Evolutionary conservation across 1,140 invertebrate species (phyloP).

Genomic region (Drosophila arizonae): DNA sequence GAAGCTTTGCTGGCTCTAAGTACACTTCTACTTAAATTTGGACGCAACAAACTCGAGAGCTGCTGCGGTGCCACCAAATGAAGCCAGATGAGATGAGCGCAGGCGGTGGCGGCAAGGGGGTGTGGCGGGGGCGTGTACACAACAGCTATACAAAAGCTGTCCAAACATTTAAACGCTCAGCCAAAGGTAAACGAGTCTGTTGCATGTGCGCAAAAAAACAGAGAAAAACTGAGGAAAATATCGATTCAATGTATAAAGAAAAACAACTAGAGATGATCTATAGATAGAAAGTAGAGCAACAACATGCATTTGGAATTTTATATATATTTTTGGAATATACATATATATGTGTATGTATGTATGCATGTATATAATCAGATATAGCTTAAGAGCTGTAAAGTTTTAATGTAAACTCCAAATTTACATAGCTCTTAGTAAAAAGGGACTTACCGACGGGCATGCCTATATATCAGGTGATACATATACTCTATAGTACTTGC

Average conservation of each 20-base stretch:
- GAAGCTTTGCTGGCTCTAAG: constrained; percentile 65
- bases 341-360: too few relatives aligned
- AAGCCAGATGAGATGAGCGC: not conserved
- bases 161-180: constrained; percentile 32
- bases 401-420: too few relatives aligned
- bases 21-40: constrained; percentile 66
- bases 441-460: too few relatives aligned
- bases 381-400: too few relatives aligned
- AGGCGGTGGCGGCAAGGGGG: not conserved
- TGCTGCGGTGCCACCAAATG: constrained; percentile 10
- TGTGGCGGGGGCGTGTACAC: constrained; percentile 5
- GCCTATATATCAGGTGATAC: too few relatives aligned
- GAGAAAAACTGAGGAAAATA: not conserved
- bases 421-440: too few relatives aligned
- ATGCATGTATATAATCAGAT: too few relatives aligned
- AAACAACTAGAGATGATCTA: not conserved
- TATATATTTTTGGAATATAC: too few relatives aligned
- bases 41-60: constrained; percentile 29
- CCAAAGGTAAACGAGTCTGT: constrained; percentile 22
- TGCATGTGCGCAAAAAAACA: constrained; percentile 3
- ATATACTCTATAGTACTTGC: too few relatives aligned
- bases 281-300: not conserved
- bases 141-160: constrained; percentile 22
- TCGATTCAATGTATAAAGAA: not conserved
- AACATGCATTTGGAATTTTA: too few relatives aligned